Conservation (phyloP, 2,888 invertebrate species). For the Acrobasis suavella region DNA sequence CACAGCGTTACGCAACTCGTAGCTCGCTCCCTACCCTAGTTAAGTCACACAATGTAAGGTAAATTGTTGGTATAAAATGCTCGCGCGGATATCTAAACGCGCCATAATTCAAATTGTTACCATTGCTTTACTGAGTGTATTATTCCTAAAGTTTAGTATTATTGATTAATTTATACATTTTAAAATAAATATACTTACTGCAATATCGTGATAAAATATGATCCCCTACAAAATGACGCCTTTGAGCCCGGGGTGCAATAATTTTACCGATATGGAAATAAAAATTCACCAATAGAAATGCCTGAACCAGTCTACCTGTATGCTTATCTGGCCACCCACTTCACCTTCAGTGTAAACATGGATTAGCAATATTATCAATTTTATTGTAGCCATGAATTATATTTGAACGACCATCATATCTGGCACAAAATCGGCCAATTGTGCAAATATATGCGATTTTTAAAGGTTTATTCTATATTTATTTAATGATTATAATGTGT, state of each 20-base stretch:
- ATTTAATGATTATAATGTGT: constrained; percentile 45
- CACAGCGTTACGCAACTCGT: too few species aligned
- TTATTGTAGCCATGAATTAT: constrained; percentile 64
- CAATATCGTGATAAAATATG: constrained; percentile 41
- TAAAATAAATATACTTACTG: constrained; percentile 34
- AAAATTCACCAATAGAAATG: constrained; percentile 64
- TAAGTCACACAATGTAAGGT: neutral
- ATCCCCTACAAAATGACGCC: constrained; percentile 32
- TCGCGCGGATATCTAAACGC: constrained; percentile 4
- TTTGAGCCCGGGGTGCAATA: constrained; percentile 36
- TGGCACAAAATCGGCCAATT: constrained; percentile 57
- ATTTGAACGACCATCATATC: constrained; percentile 57
- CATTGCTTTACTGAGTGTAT: neutral
- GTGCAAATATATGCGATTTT: constrained; percentile 65
- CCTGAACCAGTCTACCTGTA: constrained; percentile 54
- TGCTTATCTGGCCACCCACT: constrained; percentile 72
- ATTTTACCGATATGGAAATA: constrained; percentile 43
- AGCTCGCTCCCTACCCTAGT: too few species aligned
- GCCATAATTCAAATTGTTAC: neutral
- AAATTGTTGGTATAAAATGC: neutral
- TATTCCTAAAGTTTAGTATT: constrained; percentile 19
- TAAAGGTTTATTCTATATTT: constrained; percentile 44
- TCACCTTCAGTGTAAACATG: constrained; percentile 74
- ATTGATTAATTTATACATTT: constrained; percentile 41
- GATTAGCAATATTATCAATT: constrained; percentile 75